phyloP scores from a whole-genome alignment of 2,888 invertebrate species.

The Augiades crinisus region DNA sequence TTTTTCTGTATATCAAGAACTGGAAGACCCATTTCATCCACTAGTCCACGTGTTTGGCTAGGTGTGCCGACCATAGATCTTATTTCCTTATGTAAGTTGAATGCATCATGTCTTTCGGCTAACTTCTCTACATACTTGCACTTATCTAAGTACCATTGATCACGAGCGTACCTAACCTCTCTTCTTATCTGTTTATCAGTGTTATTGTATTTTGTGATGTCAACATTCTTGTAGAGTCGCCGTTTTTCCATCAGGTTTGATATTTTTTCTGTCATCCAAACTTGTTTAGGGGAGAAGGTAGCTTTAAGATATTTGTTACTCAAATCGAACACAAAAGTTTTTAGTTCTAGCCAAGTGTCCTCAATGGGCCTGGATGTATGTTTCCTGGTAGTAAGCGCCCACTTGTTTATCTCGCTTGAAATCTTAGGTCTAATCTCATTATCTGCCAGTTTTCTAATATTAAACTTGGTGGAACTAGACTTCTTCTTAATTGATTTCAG shows the following conservation, averaged over 20 bases:
- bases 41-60: background rate
- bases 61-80: constrained; percentile 3
- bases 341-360: too few species aligned
- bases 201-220: background rate
- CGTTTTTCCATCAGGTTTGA: constrained; percentile 21
- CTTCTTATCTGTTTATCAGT: constrained; percentile 4
- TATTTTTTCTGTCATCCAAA: constrained; percentile 23
- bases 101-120: constrained; percentile 13
- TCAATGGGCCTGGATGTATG: too few species aligned
- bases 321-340: too few species aligned
- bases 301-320: too few species aligned
- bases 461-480: too few species aligned
- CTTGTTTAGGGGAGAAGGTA: constrained; percentile 13
- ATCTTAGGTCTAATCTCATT: background rate
- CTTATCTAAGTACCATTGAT: constrained; percentile 2
- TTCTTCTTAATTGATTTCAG: background rate
- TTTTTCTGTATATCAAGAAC: background rate
- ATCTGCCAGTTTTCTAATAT: background rate
- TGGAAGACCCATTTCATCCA: background rate
- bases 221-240: constrained; percentile 9
- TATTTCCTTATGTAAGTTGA: constrained; percentile 24
- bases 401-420: too few species aligned
- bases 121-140: constrained; percentile 14
- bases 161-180: constrained; percentile 11
- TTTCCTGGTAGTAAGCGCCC: too few species aligned